Conservation (phyloP, 2,888 invertebrate species). For the Cantharis lateralis region DNA sequence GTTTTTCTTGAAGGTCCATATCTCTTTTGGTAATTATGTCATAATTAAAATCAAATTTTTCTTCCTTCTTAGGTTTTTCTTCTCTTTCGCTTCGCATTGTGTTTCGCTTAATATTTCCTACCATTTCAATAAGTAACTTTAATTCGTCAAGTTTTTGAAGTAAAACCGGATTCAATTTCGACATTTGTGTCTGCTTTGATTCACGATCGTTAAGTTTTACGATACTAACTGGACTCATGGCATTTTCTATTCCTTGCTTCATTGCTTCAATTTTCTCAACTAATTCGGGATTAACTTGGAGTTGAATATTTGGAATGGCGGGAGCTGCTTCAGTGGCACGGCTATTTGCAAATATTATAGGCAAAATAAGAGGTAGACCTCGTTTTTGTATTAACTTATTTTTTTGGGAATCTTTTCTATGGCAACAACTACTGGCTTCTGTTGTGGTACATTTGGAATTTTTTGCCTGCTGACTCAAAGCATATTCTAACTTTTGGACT, state of each 20-base stretch:
- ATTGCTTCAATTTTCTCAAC: constrained; percentile 9
- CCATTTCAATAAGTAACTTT: neutral
- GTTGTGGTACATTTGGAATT: neutral
- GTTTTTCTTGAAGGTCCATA: neutral
- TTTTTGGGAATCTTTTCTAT: neutral
- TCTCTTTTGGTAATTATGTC: neutral
- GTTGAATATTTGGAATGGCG: neutral
- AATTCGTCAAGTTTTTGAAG: neutral
- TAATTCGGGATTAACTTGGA: constrained; percentile 6
- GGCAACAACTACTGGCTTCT: neutral
- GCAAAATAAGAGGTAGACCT: neutral
- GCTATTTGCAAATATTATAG: neutral
- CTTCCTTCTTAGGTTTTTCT: neutral
- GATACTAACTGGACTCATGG: neutral
- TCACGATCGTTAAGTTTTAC: neutral
- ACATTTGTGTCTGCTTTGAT: neutral
- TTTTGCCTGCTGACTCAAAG: neutral
- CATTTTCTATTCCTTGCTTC: neutral
- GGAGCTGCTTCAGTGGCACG: neutral
- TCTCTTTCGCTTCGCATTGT: neutral
- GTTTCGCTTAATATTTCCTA: neutral
- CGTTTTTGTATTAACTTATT: neutral
- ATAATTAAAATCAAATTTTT: neutral
- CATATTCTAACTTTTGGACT: neutral
- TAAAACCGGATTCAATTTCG: neutral